A percentile compares a stretch with the other conserved stretches of the same genome.
These are phyloP conservation scores for Hermaeophaga mercurialis DNA, from an alignment of 2,888 invertebrate genomes.

Conservation along the genomic window DNA sequence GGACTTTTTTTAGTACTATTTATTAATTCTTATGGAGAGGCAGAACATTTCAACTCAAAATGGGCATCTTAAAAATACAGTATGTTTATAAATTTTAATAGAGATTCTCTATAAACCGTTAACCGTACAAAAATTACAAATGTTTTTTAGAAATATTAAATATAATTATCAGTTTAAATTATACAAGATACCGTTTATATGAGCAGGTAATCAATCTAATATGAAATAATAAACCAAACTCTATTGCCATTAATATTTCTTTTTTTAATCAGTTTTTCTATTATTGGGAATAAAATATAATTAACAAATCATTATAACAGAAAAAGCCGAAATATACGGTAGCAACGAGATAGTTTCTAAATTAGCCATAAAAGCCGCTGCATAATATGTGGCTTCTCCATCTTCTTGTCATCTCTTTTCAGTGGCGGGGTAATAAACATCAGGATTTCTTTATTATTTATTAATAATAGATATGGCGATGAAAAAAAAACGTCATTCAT, in stretches of 20 bases:
- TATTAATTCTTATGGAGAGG: too few species aligned
- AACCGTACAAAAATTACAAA: constrained; percentile 1
- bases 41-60: too few species aligned
- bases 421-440: too few species aligned
- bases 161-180: constrained; percentile 9
- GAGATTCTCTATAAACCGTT: neutral
- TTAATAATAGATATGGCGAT: too few species aligned
- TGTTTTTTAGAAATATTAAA: neutral
- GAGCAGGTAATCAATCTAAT: neutral
- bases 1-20: too few species aligned
- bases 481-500: too few species aligned
- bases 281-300: constrained; percentile 22
- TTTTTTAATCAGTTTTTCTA: constrained; percentile 19
- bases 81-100: neutral
- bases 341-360: constrained; percentile 44
- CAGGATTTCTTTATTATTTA: too few species aligned
- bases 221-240: neutral
- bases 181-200: constrained; percentile 2
- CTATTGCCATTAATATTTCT: constrained; percentile 14
- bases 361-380: constrained; percentile 44
- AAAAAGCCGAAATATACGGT: constrained; percentile 36
- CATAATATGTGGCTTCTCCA: constrained; percentile 38
- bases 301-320: constrained; percentile 24
- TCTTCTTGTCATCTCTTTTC: constrained; percentile 23
- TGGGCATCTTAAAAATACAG: too few species aligned